These are phyloP conservation scores for Silurus lanzhouensis DNA, from an alignment of 2,797 vertebrate genomes.

Conservation along the genomic window DNA sequence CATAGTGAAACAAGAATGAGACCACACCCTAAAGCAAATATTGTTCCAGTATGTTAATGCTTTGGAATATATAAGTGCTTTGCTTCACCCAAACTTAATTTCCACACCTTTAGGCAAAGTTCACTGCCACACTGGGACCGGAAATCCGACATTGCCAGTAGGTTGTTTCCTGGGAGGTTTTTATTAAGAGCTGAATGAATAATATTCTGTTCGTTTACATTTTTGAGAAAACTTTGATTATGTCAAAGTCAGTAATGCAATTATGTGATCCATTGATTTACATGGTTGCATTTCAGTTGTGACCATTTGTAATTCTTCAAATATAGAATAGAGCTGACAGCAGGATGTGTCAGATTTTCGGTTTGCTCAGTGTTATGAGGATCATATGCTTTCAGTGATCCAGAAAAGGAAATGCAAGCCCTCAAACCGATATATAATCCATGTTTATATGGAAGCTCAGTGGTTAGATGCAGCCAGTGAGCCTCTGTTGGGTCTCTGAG, in stretches of 20 bases:
- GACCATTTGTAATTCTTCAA: neutral
- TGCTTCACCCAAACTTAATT: slow-evolving; percentile 15
- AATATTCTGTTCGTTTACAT: neutral
- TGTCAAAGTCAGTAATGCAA: neutral
- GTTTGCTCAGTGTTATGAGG: neutral
- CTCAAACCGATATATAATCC: slow-evolving; percentile 15
- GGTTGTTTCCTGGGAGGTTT: neutral
- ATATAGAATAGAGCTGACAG: neutral
- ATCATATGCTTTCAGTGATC: slow-evolving; percentile 2
- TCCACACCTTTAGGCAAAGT: slow-evolving; percentile 21
- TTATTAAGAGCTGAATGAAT: neutral
- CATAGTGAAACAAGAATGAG: neutral
- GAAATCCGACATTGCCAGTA: slow-evolving; percentile 31
- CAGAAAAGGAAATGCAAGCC: slow-evolving; percentile 6
- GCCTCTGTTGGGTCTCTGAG: neutral
- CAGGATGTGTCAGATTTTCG: slow-evolving; percentile 15
- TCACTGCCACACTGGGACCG: slow-evolving; percentile 34
- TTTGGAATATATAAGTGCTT: slow-evolving; percentile 18
- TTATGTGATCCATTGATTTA: neutral
- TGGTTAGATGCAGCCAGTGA: neutral
- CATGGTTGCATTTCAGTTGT: slow-evolving; percentile 8
- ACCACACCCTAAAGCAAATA: slow-evolving; percentile 32
- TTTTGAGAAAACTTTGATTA: neutral
- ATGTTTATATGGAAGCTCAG: slow-evolving; percentile 21
- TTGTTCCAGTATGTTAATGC: slow-evolving; percentile 39